Evolutionary conservation across 1,140 invertebrate genomes (phyloP), one percentile per base, ranked within the genome.

Genomic region (Gyrodactylus bullatarudis): DNA sequence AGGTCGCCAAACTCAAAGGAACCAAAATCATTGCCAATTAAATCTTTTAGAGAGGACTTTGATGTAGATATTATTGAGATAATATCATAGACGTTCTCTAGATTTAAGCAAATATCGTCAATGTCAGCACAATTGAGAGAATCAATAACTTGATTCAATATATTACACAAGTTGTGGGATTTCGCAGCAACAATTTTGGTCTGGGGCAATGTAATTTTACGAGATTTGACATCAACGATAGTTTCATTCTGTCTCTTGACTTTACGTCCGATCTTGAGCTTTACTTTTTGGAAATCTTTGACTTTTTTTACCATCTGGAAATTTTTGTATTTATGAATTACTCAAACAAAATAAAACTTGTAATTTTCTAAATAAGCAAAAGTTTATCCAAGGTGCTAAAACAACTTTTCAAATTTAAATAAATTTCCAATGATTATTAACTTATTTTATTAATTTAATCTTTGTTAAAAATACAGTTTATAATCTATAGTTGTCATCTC

Each of bases 231-330:
- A 16, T 72, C 23, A 16, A 26, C 23, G 25, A 72, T 19, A 16
- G 71, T 72, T 26, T 72, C 71, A 72, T 72, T 72, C 25, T 23
- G 23, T 1, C 19, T 20, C 26, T 72, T 72, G 1, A 72, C 20
- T 26, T 72, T 72, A 16, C 71, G 71, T 25, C 71, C 71, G 2
- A 72, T 19, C 26, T 72, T 72, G n/a, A 72, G 20, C n/a, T 72
- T 72, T 1, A 72, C 71, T 21, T 72, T 72, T 25, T 23, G 71
- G 25, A 72, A 72, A n/a, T 72, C 71, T 72, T 72, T 72, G 20
- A n/a, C 2, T 24, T 72, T 23, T 26, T 54, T 54, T 54, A n/a
- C 34, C 34, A 54, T 54, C n/a, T 54, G 34, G n/a, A 16, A 54
- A 16, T 54, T 54, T 54, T 54, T 54, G n/a, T 54, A 54, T 16